Base-by-base conservation (phyloP, 2,888 invertebrate genomes). In the Thymelicus sylvestris region DNA sequence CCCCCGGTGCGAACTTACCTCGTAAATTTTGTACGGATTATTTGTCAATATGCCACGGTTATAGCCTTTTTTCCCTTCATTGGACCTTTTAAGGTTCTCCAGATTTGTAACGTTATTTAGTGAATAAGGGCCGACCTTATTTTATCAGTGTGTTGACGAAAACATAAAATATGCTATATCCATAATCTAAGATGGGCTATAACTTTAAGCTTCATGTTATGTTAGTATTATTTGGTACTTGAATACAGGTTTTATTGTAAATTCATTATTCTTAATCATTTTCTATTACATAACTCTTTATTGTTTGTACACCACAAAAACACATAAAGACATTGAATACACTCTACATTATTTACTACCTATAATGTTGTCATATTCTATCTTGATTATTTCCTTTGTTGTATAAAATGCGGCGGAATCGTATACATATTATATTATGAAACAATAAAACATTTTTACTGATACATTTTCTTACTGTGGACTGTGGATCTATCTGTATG, bases 21-120 rank as follows among this genome's bases (percentile, higher is more conserved):
- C 86, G 88, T 91, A 91, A 91, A 92, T 91, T 91, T 89, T 86
- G 79, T 84, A 86, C 84, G 86, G 87, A 87, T 86, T 88, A 88
- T 88, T 88, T 74, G 84, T 83, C 87, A 86, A 88, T 87, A 74
- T 89, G 90, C 57, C 50, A 72, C 73, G 61, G 64, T 69, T 71
- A 74, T 73, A 73, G 73, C 71, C 74, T 71, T 74, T 74, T 67
- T 65, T 71, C 68, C 73, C 69, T 71, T 66, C 71, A 73, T 74
- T 71, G 64, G 73, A 67, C 73, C 71, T 68, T 71, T 71, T 72
- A 71, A 74, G 66, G 66, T 47, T 66, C 70, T 71, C 7, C 50
- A 74, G 72, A 74, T 72, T 72, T 71, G 67, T 72, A 72, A 61
- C 59, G 55, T 67, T 68, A 72, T 74, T 69, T 66, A 66, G 65